phyloP scores from a whole-genome alignment of 2,113 vertebrate genomes.

The Perca schrenkii region DNA sequence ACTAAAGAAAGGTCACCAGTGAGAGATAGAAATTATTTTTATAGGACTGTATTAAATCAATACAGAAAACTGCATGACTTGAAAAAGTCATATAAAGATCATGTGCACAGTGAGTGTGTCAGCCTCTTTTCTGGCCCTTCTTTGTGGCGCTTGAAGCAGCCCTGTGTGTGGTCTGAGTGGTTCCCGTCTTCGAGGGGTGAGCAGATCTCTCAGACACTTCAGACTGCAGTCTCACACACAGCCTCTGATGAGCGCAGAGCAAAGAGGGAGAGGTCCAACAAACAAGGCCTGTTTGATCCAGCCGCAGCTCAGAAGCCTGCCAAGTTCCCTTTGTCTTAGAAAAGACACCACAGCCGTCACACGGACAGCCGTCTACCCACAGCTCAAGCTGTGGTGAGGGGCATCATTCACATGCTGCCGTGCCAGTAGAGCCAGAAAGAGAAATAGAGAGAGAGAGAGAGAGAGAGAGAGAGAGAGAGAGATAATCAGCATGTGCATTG shows the following conservation, averaged over 20 bases:
- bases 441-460: background rate
- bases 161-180: constrained; percentile 83
- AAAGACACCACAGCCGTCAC: constrained; percentile 77
- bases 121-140: constrained; percentile 48
- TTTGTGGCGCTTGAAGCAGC: constrained; percentile 71
- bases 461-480: background rate
- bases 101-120: constrained; percentile 50
- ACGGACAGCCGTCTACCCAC: constrained; percentile 76
- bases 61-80: constrained; percentile 26
- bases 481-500: constrained; percentile 14
- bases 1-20: constrained; percentile 7
- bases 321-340: constrained; percentile 82
- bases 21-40: constrained; percentile 12
- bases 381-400: constrained; percentile 70
- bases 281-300: constrained; percentile 81
- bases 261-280: constrained; percentile 78
- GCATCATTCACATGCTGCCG: constrained; percentile 72
- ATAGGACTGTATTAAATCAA: constrained; percentile 7
- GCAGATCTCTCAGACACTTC: constrained; percentile 74
- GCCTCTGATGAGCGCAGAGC: constrained; percentile 65
- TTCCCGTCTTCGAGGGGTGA: constrained; percentile 66
- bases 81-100: constrained; percentile 46
- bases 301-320: constrained; percentile 75
- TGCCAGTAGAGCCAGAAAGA: constrained; percentile 58
- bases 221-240: constrained; percentile 66